These are phyloP conservation scores for Ageneiosus marmoratus DNA, from an alignment of 2,113 vertebrate genomes.

Conservation along the genomic window DNA sequence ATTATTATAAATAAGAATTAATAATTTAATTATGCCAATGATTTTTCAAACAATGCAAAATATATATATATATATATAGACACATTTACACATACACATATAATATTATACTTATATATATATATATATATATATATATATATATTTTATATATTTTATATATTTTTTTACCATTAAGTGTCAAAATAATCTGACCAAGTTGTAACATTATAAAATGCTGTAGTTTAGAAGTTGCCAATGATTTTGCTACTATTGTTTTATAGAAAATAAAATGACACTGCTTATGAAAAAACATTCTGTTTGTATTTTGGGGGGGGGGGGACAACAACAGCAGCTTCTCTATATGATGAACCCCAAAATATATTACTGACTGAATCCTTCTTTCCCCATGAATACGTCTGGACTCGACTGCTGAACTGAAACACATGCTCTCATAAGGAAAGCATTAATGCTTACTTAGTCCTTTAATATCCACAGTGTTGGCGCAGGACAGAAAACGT, in stretches of 20 bases:
- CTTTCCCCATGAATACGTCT: not conserved
- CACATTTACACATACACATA: too few relatives aligned
- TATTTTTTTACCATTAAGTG: too few relatives aligned
- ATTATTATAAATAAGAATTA: too few relatives aligned
- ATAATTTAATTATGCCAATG: too few relatives aligned
- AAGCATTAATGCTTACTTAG: constrained; percentile 58
- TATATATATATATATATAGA: too few relatives aligned
- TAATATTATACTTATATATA: too few relatives aligned
- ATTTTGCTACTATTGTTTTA: not conserved
- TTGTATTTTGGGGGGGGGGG: not conserved
- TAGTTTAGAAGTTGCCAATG: not conserved
- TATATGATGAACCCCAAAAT: not conserved
- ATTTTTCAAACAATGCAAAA: too few relatives aligned
- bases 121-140: too few relatives aligned
- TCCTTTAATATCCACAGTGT: constrained; percentile 76
- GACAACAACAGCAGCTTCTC: too few relatives aligned
- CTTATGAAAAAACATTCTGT: too few relatives aligned
- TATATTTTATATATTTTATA: too few relatives aligned
- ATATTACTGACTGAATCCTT: not conserved
- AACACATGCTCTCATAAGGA: not conserved
- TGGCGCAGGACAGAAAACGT: constrained; percentile 83
- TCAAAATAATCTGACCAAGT: too few relatives aligned
- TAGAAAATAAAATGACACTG: not conserved
- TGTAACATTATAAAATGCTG: not conserved
- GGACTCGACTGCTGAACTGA: not conserved